A percentile compares a stretch with the other conserved stretches of the same genome.
Evolutionary conservation across 1,140 invertebrate species (phyloP).

Genomic region (Coelopa frigida): DNA sequence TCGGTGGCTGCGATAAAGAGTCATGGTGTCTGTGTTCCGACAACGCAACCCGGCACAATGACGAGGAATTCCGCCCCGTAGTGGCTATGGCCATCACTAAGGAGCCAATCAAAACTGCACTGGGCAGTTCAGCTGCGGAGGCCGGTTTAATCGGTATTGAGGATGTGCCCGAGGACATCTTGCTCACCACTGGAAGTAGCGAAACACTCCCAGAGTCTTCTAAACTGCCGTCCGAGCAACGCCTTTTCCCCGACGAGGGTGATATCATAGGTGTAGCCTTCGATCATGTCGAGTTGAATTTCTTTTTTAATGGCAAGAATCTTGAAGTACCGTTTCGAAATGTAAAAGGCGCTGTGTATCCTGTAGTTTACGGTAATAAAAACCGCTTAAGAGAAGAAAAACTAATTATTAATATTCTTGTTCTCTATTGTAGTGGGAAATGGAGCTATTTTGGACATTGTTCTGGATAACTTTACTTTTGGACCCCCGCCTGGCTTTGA

Average conservation of each 20-base stretch:
- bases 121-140: conserved; percentile 21
- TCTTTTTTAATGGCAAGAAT: conserved; percentile 88
- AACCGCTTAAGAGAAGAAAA: not conserved
- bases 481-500: conserved; percentile 84
- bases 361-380: conserved; percentile 82
- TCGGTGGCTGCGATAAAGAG: conserved; percentile 75
- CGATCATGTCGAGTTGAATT: conserved; percentile 95
- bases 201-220: conserved; percentile 11
- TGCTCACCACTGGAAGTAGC: conserved; percentile 45
- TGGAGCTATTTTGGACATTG: conserved; percentile 92
- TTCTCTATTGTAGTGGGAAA: conserved; percentile 78
- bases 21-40: conserved; percentile 92
- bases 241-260: conserved; percentile 73
- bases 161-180: conserved; percentile 43
- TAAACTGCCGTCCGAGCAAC: conserved; percentile 18
- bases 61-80: conserved; percentile 64
- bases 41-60: conserved; percentile 77
- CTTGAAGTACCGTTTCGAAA: conserved; percentile 79
- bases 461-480: conserved; percentile 82
- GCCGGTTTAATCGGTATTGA: conserved; percentile 39
- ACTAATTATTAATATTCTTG: conserved; percentile 8
- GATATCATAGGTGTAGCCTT: conserved; percentile 92
- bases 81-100: conserved; percentile 49
- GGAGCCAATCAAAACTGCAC: conserved; percentile 24
- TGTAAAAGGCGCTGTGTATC: conserved; percentile 86